Conservation (phyloP, 1,140 invertebrate species). For the Venturia canescens region DNA sequence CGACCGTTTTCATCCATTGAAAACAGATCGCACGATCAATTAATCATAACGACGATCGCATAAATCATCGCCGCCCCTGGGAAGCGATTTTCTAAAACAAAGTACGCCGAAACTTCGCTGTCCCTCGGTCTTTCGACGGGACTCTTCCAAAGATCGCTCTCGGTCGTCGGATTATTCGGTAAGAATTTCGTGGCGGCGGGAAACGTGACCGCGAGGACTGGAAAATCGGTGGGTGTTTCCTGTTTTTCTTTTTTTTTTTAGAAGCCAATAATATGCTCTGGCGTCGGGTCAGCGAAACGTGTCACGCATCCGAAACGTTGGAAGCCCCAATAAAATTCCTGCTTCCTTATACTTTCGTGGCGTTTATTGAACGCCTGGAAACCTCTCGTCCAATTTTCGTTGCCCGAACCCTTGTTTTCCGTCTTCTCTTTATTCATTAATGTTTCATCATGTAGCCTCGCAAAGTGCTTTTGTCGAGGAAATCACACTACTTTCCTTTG, state of each 20-base stretch:
- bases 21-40: not conserved
- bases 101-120: too few species aligned
- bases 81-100: too few species aligned
- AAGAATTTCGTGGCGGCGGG: not conserved
- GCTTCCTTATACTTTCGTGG: not conserved
- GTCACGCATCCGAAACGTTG: not conserved
- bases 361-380: not conserved
- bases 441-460: too few species aligned
- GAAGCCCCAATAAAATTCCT: not conserved
- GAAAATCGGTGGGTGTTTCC: not conserved
- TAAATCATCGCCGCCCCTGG: too few species aligned
- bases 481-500: too few species aligned
- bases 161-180: too few species aligned
- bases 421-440: too few species aligned
- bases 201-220: not conserved
- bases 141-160: not conserved
- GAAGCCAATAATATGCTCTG: not conserved
- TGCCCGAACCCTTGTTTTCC: not conserved
- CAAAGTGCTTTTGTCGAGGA: too few species aligned
- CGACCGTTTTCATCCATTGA: not conserved
- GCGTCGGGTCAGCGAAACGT: constrained; percentile 17
- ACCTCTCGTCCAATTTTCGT: not conserved
- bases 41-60: not conserved
- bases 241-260: not conserved
- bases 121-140: too few species aligned